Conservation (phyloP, 1,140 invertebrate species). For the Maconellicoccus hirsutus region DNA sequence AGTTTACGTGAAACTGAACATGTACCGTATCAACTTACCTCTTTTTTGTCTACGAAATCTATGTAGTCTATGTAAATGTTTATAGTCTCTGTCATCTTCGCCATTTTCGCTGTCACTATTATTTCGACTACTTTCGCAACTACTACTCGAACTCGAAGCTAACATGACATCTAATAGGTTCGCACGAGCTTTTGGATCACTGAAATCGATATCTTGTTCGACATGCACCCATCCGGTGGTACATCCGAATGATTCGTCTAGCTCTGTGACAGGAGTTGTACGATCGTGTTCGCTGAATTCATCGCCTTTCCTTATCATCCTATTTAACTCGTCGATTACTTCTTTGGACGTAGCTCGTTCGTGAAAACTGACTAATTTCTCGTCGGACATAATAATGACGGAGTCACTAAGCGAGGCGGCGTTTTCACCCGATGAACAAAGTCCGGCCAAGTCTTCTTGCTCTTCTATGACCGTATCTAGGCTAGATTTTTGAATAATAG, state of each 20-base stretch:
- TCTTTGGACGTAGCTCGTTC: slow-evolving; percentile 59
- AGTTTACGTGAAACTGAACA: neutral
- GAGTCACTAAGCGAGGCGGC: neutral
- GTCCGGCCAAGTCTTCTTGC: slow-evolving; percentile 41
- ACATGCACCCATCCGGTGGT: slow-evolving; percentile 66
- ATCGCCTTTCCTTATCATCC: slow-evolving; percentile 52
- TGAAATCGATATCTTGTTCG: slow-evolving; percentile 60
- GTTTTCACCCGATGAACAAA: neutral
- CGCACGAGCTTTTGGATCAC: slow-evolving; percentile 62
- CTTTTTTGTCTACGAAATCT: slow-evolving; percentile 59
- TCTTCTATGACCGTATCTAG: slow-evolving; percentile 50
- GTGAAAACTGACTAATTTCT: slow-evolving; percentile 48
- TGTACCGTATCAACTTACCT: slow-evolving; percentile 40
- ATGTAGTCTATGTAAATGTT: slow-evolving; percentile 55
- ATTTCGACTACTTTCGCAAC: slow-evolving; percentile 29
- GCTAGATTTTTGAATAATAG: slow-evolving; percentile 21
- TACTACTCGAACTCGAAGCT: slow-evolving; percentile 53
- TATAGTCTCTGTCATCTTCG: slow-evolving; percentile 40
- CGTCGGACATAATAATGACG: slow-evolving; percentile 40
- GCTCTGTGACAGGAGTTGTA: slow-evolving; percentile 25
- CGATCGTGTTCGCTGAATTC: slow-evolving; percentile 30
- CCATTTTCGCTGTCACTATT: slow-evolving; percentile 35
- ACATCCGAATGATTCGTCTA: slow-evolving; percentile 52
- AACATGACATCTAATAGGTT: slow-evolving; percentile 63
- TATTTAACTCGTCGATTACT: slow-evolving; percentile 60